Evolutionary conservation across 2,113 vertebrate genomes (phyloP), one percentile per base, ranked within the genome.

Genomic region (Glaucomys volans): DNA sequence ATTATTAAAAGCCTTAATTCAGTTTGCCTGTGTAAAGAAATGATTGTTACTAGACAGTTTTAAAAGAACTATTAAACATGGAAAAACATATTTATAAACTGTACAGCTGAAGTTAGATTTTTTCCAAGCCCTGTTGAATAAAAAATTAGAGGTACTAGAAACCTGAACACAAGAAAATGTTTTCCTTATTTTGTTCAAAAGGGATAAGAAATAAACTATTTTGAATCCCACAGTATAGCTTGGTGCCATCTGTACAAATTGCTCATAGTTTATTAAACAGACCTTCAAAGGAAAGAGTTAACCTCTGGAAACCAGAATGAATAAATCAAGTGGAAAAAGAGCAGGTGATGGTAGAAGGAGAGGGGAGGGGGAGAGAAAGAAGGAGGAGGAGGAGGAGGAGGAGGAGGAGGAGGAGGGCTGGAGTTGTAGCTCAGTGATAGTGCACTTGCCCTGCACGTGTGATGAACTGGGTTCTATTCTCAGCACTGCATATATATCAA

Each of bases 121-220:
- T 67, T 79, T 71, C 28, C 40, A 74, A 59, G 24, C 18, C 20
- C 85, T 37, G 18, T 10, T 64, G n/a, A 66, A 47, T 74, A 66
- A 87, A 72, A 87, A 47, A 35, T 35, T 42, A 8, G 0, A 90
- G 66, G 30, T 30, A 64, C 11, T 20, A 24, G 35, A 87, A 87
- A 2, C 12, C 8, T 77, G 71, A 50, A 50, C 30, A 72, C 16
- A 95, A 88, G n/a, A 79, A 64, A 66, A 75, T 47, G 35, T 87
- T 54, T 90, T 91, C 24, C n/a, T 83, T 64, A 74, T 94, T 91
- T 72, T 88, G 20, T 84, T 95, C 32, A n/a, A 66, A 93, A 72
- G 12, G 20, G 52, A 28, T 66, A 95, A 94, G 14, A 94, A 87
- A 52, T 26, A 2, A 62, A 90, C 54, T 85, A 42, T 47, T 77